Percentiles rank a stretch among this genome's conserved stretches.
phyloP scores from a whole-genome alignment of 2,888 invertebrate species.

The Cenopis cana region DNA sequence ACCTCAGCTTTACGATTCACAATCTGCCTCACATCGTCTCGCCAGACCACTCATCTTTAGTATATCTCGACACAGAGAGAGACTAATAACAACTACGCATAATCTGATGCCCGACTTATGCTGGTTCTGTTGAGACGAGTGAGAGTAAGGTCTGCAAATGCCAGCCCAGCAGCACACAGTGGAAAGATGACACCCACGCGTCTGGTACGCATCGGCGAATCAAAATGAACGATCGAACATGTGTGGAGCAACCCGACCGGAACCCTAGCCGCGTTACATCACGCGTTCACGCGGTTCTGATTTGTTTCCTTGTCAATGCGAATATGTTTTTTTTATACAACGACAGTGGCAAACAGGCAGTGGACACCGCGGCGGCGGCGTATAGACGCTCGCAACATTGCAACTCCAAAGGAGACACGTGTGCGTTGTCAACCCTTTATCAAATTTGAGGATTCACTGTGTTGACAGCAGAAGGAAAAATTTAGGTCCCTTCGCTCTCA shows the following conservation, averaged over 20 bases:
- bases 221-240: conserved; percentile 64
- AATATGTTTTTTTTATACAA: neutral
- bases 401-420: too few species aligned
- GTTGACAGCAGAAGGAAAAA: too few species aligned
- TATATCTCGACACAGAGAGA: neutral
- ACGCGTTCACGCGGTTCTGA: conserved; percentile 25
- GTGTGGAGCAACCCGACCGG: conserved; percentile 69
- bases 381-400: too few species aligned
- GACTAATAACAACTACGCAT: neutral
- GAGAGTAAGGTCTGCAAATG: neutral
- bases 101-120: neutral
- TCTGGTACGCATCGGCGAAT: conserved; percentile 77
- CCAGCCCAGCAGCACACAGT: conserved; percentile 43
- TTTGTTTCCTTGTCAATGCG: conserved; percentile 7
- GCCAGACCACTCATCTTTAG: too few species aligned
- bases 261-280: conserved; percentile 34
- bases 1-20: conserved; percentile 51
- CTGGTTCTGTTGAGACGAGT: neutral
- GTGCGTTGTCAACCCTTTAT: too few species aligned
- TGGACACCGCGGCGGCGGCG: too few species aligned
- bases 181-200: conserved; percentile 76
- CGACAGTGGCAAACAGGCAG: too few species aligned
- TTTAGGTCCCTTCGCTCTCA: too few species aligned
- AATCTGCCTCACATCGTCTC: neutral
- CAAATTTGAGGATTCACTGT: too few species aligned